These are phyloP conservation scores for Sinella curviseta DNA, from an alignment of 1,140 invertebrate genomes.

Conservation along the genomic window DNA sequence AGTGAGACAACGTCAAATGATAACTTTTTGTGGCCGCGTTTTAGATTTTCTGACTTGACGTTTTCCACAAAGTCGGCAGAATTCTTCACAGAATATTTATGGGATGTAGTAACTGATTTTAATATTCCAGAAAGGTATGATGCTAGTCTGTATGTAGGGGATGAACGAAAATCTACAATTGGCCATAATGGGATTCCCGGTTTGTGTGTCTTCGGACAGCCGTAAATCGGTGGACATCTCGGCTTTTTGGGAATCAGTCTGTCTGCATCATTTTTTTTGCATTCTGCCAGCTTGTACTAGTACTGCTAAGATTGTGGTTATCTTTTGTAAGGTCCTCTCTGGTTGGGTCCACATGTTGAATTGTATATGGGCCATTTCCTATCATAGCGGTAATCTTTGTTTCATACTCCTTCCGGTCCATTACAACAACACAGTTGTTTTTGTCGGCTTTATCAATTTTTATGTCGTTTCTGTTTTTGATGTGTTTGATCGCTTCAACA, in stretches of 20 bases:
- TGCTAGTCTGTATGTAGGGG: conserved; percentile 44
- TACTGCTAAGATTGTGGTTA: neutral
- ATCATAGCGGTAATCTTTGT: conserved; percentile 43
- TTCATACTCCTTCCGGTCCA: conserved; percentile 41
- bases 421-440: conserved; percentile 45
- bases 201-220: conserved; percentile 51
- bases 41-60: neutral
- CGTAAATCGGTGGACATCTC: conserved; percentile 40
- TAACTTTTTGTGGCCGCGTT: neutral
- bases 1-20: neutral
- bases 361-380: conserved; percentile 36
- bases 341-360: neutral
- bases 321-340: neutral
- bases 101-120: conserved; percentile 5
- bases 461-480: neutral
- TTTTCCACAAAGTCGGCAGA: conserved; percentile 33
- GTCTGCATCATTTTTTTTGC: conserved; percentile 11
- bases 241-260: conserved; percentile 27
- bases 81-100: conserved; percentile 21
- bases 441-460: conserved; percentile 45
- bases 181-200: conserved; percentile 42
- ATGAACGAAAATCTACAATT: conserved; percentile 47
- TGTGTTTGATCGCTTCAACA: neutral
- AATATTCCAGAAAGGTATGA: conserved; percentile 45
- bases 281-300: neutral